Conservation (phyloP, 2,888 invertebrate species). For the Amblyjoppa proteus region DNA sequence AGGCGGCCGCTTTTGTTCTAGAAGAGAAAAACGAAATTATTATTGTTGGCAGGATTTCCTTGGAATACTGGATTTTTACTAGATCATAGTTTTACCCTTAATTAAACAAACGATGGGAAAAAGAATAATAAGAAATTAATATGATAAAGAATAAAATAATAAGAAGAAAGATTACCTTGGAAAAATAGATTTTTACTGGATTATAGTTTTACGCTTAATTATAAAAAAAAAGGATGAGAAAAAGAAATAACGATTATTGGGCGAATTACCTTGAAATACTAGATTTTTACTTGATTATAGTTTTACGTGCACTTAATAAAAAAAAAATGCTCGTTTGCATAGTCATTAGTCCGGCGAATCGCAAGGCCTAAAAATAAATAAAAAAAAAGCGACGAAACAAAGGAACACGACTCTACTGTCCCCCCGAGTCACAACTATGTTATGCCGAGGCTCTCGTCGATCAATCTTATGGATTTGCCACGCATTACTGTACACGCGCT, state of each 20-base stretch:
- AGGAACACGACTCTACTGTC: background rate
- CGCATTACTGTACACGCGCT: background rate
- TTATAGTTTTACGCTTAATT: background rate
- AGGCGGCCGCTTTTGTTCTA: background rate
- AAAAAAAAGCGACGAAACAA: background rate
- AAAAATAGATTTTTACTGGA: background rate
- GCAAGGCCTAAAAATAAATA: background rate
- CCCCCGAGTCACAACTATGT: background rate
- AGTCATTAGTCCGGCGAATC: background rate
- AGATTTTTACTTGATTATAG: background rate
- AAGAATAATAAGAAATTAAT: too few relatives aligned
- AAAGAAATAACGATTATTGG: background rate
- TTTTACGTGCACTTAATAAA: too few relatives aligned
- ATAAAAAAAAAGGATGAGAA: background rate
- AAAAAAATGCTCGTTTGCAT: too few relatives aligned
- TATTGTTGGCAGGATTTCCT: background rate
- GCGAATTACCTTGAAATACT: background rate
- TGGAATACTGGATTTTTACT: background rate
- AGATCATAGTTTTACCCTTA: background rate
- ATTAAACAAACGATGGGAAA: too few relatives aligned
- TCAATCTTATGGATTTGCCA: background rate
- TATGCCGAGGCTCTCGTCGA: background rate
- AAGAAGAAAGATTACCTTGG: background rate
- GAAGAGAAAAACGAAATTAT: too few relatives aligned
- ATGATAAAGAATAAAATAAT: too few relatives aligned